Conservation (phyloP, 2,888 invertebrate genomes). For the Apantesis nais region DNA sequence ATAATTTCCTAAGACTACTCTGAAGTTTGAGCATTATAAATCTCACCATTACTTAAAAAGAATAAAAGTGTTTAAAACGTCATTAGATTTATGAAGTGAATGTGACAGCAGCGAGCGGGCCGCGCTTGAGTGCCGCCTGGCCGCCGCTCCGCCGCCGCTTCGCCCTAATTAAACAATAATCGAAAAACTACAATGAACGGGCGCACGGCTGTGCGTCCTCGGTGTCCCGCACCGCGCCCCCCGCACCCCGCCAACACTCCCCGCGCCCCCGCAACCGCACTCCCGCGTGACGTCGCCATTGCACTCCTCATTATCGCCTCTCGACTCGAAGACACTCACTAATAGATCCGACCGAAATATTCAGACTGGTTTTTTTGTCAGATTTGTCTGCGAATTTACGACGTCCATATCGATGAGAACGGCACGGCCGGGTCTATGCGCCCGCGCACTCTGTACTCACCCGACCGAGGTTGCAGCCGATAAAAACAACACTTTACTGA, state of each 20-base stretch:
- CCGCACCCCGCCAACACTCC: slow-evolving; percentile 40
- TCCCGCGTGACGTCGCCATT: slow-evolving; percentile 77
- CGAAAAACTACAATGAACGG: slow-evolving; percentile 86
- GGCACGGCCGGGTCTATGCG: slow-evolving; percentile 52
- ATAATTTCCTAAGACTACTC: not conserved
- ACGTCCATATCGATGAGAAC: slow-evolving; percentile 54
- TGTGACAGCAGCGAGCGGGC: slow-evolving; percentile 57
- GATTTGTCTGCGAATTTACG: slow-evolving; percentile 59
- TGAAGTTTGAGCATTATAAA: too few species aligned
- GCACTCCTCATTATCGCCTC: slow-evolving; percentile 84
- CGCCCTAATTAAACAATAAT: slow-evolving; percentile 86
- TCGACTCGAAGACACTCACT: slow-evolving; percentile 73
- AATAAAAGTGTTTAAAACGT: slow-evolving; percentile 14
- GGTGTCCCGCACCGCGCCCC: slow-evolving; percentile 62
- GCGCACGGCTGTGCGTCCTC: slow-evolving; percentile 80
- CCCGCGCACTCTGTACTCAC: slow-evolving; percentile 52
- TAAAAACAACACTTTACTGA: slow-evolving; percentile 28
- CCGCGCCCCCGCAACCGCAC: slow-evolving; percentile 47
- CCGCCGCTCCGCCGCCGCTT: slow-evolving; percentile 85
- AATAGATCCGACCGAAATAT: slow-evolving; percentile 68
- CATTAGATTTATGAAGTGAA: slow-evolving; percentile 1
- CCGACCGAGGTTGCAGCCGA: slow-evolving; percentile 35
- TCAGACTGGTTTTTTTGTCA: slow-evolving; percentile 63
- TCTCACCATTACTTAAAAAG: not conserved
- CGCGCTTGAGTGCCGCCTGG: slow-evolving; percentile 69